Evolutionary conservation across 2,113 vertebrate species (phyloP), one percentile per base, ranked within the genome.

Genomic region (Isurus oxyrinchus): DNA sequence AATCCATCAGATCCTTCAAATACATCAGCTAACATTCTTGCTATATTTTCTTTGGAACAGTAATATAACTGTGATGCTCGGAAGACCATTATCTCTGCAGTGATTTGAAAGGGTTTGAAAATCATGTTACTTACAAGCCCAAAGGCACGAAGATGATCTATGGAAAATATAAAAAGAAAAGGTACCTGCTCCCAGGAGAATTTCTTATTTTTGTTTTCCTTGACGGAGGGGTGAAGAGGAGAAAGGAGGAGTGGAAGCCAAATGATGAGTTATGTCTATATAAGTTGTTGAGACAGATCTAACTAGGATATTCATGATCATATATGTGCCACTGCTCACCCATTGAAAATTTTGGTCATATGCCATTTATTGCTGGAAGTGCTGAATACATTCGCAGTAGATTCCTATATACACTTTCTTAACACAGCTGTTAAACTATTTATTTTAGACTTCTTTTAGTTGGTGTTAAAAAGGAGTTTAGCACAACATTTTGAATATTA

Each of bases 41-140:
- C 88, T 94, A 6, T 63, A 66, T 63, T 40, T 63, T 63, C n/a
- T 63, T 94, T 61, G 59, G 31, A 63, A 44, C 40, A 44, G 81
- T 84, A 44, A 63, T 63, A 21, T 66, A 21, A 63, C 53, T 94
- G 88, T 35, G 88, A 57, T 44, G 53, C 53, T 31, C 49, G 57
- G 40, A 84, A 84, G 81, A 44, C 81, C 5, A 84, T 44, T 40
- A 19, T 23, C 81, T 84, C 40, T 49, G 14, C 49, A 21, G 23
- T 84, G 40, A 44, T 93, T 93, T 93, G 88, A 93, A 93, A n/a
- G 31, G 88, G 57, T 35, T 94, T 94, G 57, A 94, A 63, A 94
- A 19, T 94, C 90, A 61, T 93, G 90, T 40, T 93, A 57, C 88
- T 59, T 57, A 19, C 57, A 93, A 61, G 59, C 59, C 90, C 90